Evolutionary conservation across 2,113 vertebrate species (phyloP).

Genomic region (Poecile atricapillus): DNA sequence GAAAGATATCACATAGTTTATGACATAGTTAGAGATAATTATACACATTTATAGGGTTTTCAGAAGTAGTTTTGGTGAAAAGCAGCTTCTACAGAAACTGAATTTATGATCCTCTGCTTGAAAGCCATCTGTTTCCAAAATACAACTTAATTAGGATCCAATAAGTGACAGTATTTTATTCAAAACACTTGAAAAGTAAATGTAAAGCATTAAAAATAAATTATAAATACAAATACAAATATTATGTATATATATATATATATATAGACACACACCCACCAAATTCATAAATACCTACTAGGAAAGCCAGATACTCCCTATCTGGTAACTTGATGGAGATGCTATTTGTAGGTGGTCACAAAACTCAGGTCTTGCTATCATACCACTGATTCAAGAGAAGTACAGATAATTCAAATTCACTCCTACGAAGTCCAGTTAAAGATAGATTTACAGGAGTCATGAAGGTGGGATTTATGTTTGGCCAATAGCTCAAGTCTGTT

Average conservation of each 20-base stretch:
- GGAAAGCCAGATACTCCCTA: not conserved
- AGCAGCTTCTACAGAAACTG: not conserved
- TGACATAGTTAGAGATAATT: not conserved
- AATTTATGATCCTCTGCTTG: not conserved
- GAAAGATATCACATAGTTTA: not conserved
- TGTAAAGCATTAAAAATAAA: not conserved
- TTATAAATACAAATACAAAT: not conserved
- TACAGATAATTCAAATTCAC: not conserved
- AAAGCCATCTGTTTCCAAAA: not conserved
- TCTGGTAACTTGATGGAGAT: not conserved
- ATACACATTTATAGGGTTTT: not conserved
- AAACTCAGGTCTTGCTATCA: not conserved
- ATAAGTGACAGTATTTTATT: not conserved
- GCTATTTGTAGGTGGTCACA: not conserved
- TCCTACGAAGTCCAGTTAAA: not conserved
- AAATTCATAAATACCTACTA: not conserved
- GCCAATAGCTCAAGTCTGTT: not conserved
- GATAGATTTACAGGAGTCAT: not conserved
- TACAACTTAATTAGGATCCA: not conserved
- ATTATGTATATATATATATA: not conserved
- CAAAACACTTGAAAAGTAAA: not conserved
- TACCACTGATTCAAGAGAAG: not conserved
- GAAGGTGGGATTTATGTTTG: not conserved
- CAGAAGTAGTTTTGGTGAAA: not conserved
- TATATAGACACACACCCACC: accelerated